These are phyloP conservation scores for Iphiclides podalirius DNA, from an alignment of 2,888 invertebrate species.

Conservation along the genomic window DNA sequence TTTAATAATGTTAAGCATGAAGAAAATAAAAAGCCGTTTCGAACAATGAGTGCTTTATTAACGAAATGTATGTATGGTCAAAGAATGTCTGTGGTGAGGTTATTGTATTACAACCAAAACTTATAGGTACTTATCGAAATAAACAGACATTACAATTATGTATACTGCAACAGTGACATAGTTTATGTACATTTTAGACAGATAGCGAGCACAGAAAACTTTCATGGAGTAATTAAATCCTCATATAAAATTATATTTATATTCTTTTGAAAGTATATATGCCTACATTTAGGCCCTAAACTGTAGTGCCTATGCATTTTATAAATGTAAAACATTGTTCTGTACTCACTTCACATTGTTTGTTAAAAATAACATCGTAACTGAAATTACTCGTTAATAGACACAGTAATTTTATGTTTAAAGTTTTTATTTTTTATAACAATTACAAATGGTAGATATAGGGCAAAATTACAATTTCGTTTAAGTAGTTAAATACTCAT, in stretches of 20 bases:
- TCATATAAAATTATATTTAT: conserved; percentile 41
- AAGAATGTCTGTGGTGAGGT: conserved; percentile 70
- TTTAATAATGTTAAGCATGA: conserved; percentile 10
- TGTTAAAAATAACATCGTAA: conserved; percentile 13
- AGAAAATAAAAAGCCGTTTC: conserved; percentile 32
- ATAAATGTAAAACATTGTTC: conserved; percentile 13
- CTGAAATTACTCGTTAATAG: background rate
- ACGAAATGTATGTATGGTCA: conserved; percentile 74
- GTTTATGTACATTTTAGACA: conserved; percentile 32
- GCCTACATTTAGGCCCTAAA: conserved; percentile 49
- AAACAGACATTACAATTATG: conserved; percentile 25
- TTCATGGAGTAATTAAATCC: conserved; percentile 27
- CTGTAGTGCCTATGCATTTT: conserved; percentile 40
- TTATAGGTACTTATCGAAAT: conserved; percentile 36
- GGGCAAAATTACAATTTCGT: conserved; percentile 27
- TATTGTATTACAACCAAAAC: conserved; percentile 63
- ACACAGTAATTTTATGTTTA: no score
- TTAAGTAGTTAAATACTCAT: conserved; percentile 30
- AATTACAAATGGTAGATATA: conserved; percentile 6
- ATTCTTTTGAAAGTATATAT: conserved; percentile 35
- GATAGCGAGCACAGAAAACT: conserved; percentile 56
- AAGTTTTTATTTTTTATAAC: conserved; percentile 9
- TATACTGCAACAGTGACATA: conserved; percentile 28
- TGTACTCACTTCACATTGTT: conserved; percentile 32
- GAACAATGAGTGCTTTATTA: conserved; percentile 80